Evolutionary conservation across 1,140 invertebrate genomes (phyloP).

Genomic region (Micrasema minimum): DNA sequence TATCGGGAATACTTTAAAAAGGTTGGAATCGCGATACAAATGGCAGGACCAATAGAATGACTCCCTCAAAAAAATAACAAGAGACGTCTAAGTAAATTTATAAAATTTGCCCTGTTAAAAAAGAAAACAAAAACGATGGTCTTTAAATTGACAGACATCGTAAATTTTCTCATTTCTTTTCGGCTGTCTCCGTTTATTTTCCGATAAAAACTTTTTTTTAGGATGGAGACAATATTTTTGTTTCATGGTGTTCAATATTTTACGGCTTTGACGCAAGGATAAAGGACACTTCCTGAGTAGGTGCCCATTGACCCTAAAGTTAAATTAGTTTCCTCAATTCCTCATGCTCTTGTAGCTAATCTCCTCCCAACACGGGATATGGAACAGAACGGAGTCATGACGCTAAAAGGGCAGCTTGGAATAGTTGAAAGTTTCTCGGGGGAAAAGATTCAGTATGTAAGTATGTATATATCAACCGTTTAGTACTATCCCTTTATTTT

Average conservation of each 20-base stretch:
- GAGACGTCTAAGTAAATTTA: too few species aligned
- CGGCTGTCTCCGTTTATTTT: slow-evolving; percentile 13
- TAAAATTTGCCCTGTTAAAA: not conserved
- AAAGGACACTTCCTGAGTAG: slow-evolving; percentile 12
- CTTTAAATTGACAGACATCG: not conserved
- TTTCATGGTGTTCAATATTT: slow-evolving; percentile 20
- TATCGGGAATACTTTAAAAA: slow-evolving; percentile 11
- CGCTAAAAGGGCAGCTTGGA: slow-evolving; percentile 7
- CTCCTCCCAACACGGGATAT: slow-evolving; percentile 14
- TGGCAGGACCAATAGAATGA: too few species aligned
- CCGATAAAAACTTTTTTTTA: slow-evolving; percentile 14
- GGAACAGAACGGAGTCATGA: too few species aligned
- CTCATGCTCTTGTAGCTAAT: slow-evolving; percentile 25
- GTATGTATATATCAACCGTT: too few species aligned
- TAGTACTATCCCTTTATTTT: too few species aligned
- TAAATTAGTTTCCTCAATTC: slow-evolving; percentile 43
- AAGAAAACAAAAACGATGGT: not conserved
- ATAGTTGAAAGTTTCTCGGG: slow-evolving; percentile 16
- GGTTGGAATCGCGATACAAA: not conserved
- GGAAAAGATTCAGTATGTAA: too few species aligned
- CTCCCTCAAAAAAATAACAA: too few species aligned
- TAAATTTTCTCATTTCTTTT: slow-evolving; percentile 10
- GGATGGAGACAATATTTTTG: not conserved
- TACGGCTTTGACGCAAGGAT: slow-evolving; percentile 10
- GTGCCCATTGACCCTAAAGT: slow-evolving; percentile 38